These are phyloP conservation scores for Cepaea nemoralis DNA, from an alignment of 1,140 invertebrate genomes.

Conservation along the genomic window DNA sequence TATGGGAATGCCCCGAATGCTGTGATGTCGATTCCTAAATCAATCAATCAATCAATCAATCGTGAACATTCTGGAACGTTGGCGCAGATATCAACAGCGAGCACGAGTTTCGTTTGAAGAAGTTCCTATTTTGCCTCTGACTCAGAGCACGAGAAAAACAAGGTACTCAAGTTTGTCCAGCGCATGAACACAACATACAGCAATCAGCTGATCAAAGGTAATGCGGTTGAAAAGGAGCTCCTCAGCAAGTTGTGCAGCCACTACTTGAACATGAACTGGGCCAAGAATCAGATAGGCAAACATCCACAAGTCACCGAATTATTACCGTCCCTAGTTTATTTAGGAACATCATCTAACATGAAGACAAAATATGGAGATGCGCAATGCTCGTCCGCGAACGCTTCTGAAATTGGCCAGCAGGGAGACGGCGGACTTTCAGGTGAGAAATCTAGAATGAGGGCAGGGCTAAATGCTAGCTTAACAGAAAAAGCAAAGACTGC, in stretches of 20 bases:
- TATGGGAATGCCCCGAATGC: too few species aligned
- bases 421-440: background rate
- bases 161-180: conserved; percentile 1
- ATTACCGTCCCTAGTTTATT: background rate
- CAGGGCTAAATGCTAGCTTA: background rate
- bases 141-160: background rate
- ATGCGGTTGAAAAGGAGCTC: background rate
- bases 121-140: background rate
- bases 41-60: too few species aligned
- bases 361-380: background rate
- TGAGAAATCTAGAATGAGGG: background rate
- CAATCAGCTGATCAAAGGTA: conserved; percentile 7
- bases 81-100: background rate
- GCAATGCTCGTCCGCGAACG: background rate
- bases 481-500: background rate
- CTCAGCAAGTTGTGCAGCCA: background rate
- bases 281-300: background rate
- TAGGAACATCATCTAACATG: background rate
- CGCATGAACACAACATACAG: conserved; percentile 1
- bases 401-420: background rate
- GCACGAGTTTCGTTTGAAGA: background rate
- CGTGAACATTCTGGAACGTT: background rate
- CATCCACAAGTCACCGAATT: background rate
- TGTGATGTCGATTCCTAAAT: too few species aligned
- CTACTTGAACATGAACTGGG: conserved; percentile 4